Evolutionary conservation across 2,888 invertebrate genomes (phyloP).

Genomic region (Drosophila barbarae): DNA sequence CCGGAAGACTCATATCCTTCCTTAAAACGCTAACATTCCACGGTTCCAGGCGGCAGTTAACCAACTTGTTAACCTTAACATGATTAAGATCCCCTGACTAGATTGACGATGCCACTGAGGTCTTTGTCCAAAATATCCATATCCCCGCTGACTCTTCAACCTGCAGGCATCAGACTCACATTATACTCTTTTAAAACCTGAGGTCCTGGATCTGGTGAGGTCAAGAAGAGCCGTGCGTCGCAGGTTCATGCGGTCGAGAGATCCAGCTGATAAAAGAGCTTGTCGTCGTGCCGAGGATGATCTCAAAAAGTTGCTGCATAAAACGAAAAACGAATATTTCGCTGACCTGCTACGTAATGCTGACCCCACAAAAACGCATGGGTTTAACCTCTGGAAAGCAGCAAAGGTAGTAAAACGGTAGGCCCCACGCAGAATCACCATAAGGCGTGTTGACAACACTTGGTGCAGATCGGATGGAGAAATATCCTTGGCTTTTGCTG

Average conservation of each 20-base stretch:
- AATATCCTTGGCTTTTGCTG: no score
- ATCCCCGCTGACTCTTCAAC: not conserved
- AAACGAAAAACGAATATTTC: not conserved
- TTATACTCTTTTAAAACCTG: not conserved
- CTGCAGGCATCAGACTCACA: not conserved
- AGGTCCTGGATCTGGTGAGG: not conserved
- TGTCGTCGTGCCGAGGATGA: not conserved
- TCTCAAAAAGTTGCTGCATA: not conserved
- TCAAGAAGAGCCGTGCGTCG: no score
- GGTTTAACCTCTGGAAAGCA: no score
- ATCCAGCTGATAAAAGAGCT: not conserved
- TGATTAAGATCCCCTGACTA: not conserved
- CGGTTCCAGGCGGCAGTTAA: not conserved
- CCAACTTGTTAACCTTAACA: not conserved
- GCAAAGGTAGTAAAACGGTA: no score
- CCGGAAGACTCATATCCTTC: no score
- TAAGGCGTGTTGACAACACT: no score
- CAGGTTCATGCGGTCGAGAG: not conserved
- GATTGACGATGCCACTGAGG: not conserved
- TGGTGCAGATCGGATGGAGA: no score
- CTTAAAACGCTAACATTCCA: no score
- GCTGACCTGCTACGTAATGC: not conserved
- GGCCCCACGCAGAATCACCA: no score
- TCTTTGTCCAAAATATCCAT: not conserved
- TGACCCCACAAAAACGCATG: no score